A percentile compares a stretch with the other conserved stretches of the same genome.
Conservation (phyloP, 1,140 invertebrate genomes). For the Trissolcus basalis region DNA sequence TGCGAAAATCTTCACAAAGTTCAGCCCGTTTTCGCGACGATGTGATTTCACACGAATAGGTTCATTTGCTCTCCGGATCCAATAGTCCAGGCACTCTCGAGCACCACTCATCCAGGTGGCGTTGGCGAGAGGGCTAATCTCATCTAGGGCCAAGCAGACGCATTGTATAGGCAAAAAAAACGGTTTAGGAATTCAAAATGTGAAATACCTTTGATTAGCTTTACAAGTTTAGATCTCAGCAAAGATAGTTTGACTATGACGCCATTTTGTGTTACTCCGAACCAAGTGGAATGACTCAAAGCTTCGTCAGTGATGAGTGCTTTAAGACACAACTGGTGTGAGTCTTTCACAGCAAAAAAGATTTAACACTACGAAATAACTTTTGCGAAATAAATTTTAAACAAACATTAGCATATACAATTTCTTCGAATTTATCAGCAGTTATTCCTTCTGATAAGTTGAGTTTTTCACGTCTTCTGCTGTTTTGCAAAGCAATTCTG, state of each 20-base stretch:
- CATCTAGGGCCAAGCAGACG: too few relatives aligned
- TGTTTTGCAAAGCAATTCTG: conserved; percentile 11
- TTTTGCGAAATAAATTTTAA: neutral
- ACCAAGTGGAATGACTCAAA: conserved; percentile 8
- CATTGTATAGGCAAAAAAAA: too few relatives aligned
- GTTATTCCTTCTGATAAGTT: conserved; percentile 9
- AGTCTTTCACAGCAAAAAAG: conserved; percentile 9
- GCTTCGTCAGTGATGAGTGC: conserved; percentile 5
- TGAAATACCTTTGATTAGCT: conserved; percentile 11
- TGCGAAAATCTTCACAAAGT: too few relatives aligned
- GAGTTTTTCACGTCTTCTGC: conserved; percentile 1
- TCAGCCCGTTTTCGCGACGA: too few relatives aligned
- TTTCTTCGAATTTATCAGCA: conserved; percentile 3
- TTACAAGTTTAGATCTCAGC: neutral
- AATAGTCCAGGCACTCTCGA: too few relatives aligned
- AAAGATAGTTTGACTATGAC: conserved; percentile 3
- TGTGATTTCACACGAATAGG: too few relatives aligned
- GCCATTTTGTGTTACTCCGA: neutral
- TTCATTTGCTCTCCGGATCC: too few relatives aligned
- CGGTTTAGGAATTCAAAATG: too few relatives aligned
- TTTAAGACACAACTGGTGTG: conserved; percentile 4
- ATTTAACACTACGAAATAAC: neutral
- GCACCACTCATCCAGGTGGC: too few relatives aligned
- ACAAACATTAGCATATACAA: neutral
- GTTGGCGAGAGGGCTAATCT: too few relatives aligned